Conservation (phyloP, 2,888 invertebrate species). For the Crepidodera aurea region DNA sequence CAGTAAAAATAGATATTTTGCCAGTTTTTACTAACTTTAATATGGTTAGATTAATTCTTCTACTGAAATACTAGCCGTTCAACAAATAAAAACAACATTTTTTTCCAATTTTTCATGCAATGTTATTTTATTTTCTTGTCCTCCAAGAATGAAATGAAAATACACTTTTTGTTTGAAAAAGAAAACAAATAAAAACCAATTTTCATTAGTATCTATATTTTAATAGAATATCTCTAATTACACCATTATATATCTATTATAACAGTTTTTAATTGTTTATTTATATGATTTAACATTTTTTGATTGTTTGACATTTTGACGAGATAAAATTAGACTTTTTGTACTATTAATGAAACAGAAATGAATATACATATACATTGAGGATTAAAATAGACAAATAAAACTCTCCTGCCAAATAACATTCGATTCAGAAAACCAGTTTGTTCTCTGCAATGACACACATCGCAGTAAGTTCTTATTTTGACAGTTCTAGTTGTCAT, state of each 20-base stretch:
- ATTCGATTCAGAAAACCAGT: background rate
- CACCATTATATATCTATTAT: constrained; percentile 42
- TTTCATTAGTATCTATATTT: constrained; percentile 38
- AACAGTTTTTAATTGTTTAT: constrained; percentile 30
- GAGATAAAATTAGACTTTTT: constrained; percentile 44
- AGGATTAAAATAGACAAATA: background rate
- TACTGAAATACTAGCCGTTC: too few relatives aligned
- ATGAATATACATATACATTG: background rate
- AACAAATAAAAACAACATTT: too few relatives aligned
- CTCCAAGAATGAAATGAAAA: too few relatives aligned
- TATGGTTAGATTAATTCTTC: too few relatives aligned
- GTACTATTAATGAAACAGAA: constrained; percentile 47
- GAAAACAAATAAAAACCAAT: constrained; percentile 14
- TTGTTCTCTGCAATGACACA: too few relatives aligned
- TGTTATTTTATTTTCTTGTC: too few relatives aligned
- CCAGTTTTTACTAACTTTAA: too few relatives aligned
- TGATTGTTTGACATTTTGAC: constrained; percentile 43
- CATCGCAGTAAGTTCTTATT: too few relatives aligned
- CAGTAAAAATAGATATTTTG: too few relatives aligned
- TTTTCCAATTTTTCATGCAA: too few relatives aligned
- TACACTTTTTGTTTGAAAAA: too few relatives aligned
- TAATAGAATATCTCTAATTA: constrained; percentile 42
- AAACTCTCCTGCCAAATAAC: background rate
- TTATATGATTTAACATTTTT: constrained; percentile 38
- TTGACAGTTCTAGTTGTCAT: too few relatives aligned